Conservation (phyloP, 2,888 invertebrate genomes). For the Linyphia triangularis region DNA sequence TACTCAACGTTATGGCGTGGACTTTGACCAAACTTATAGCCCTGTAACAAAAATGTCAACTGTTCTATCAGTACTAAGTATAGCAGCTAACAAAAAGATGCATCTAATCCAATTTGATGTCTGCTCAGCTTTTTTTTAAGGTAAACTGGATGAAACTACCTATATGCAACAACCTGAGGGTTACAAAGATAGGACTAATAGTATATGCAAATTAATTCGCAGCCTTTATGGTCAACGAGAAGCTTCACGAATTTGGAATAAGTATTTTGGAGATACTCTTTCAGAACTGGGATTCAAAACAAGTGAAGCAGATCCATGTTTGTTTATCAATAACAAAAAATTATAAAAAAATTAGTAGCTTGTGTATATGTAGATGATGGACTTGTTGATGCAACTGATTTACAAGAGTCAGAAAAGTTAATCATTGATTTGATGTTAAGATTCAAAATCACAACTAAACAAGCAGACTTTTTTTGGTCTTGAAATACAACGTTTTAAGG, state of each 20-base stretch:
- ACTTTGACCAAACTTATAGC: conserved; percentile 26
- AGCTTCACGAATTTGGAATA: not conserved
- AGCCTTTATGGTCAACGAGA: not conserved
- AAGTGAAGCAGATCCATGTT: conserved; percentile 49
- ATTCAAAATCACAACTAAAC: not conserved
- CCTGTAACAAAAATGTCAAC: conserved; percentile 14
- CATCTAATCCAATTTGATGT: conserved; percentile 23
- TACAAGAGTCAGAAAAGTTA: conserved; percentile 26
- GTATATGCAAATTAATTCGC: not conserved
- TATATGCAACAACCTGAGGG: conserved; percentile 1
- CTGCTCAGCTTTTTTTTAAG: conserved; percentile 6
- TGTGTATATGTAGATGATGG: conserved; percentile 63
- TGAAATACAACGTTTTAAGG: not conserved
- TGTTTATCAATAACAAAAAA: conserved; percentile 10
- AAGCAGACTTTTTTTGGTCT: not conserved
- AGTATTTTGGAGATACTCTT: conserved; percentile 1
- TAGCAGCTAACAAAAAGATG: not conserved
- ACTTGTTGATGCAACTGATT: conserved; percentile 32
- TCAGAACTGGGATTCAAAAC: conserved; percentile 36
- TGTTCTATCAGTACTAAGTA: conserved; percentile 11
- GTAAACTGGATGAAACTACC: not conserved
- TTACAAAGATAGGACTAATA: not conserved
- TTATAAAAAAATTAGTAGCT: conserved; percentile 26
- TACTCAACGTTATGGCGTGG: not conserved
- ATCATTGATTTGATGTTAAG: not conserved